phyloP scores from a whole-genome alignment of 2,797 vertebrate species.

The Falco columbarius region DNA sequence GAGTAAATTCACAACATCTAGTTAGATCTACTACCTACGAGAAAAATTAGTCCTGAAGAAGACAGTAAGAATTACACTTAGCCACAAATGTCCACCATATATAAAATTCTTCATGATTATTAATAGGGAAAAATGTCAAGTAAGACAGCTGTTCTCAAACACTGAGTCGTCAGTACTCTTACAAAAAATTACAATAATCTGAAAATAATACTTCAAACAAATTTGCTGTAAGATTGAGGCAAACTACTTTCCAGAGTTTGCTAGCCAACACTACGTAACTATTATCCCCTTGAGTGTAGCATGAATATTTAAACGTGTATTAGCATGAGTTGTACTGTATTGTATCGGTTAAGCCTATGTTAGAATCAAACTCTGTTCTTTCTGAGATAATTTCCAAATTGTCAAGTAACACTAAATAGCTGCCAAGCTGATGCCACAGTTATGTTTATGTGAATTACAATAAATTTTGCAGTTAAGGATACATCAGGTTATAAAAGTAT shows the following conservation, averaged over 20 bases:
- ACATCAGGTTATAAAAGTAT: neutral
- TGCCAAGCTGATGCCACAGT: neutral
- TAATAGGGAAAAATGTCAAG: neutral
- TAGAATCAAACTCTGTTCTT: neutral
- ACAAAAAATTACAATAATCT: neutral
- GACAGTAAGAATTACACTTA: conserved; percentile 84
- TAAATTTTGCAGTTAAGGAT: neutral
- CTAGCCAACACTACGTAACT: neutral
- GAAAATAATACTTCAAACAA: neutral
- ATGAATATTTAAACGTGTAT: neutral
- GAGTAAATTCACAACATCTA: neutral
- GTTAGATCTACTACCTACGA: conserved; percentile 85
- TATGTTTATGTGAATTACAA: neutral
- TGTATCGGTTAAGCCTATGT: neutral
- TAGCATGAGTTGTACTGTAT: neutral
- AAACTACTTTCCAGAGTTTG: neutral
- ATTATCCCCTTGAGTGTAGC: neutral
- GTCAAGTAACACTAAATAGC: neutral
- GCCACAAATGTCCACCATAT: conserved; percentile 74
- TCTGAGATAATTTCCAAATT: neutral
- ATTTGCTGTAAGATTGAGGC: neutral
- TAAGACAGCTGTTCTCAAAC: neutral
- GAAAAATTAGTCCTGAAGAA: conserved; percentile 84
- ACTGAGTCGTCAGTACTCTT: neutral
- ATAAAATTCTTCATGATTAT: neutral